Base-by-base conservation (phyloP, 2,113 vertebrate species). In the Coptodon rendalli region DNA sequence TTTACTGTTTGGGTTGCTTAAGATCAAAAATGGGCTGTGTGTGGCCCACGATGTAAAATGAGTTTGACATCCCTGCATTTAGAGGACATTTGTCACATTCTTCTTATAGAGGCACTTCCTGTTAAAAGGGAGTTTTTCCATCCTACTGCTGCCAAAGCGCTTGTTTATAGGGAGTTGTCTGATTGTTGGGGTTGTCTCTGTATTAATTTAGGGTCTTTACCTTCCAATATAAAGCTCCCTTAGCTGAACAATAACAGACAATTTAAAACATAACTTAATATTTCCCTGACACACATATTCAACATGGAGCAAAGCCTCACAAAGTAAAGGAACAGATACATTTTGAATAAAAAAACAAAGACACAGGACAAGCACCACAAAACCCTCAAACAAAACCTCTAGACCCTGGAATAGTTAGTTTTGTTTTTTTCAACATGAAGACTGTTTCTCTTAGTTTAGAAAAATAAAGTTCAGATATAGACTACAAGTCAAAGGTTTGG, bases 1-100 rank as follows among this genome's bases (percentile, higher is more conserved):
- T 36, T 63, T 63, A 0, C 0, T n/a, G 59, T 63, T 63, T 36
- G 31, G 31, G 31, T 63, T 63, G 59, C 0, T 29, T 36, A 36
- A 63, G 19, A 17, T 63, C 17, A 63, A 36, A 63, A 63, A 36
- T 63, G 31, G 31, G 59, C 31, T 0, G 16, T 36, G 19, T 63
- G 16, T 63, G 16, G 59, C 59, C 29, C 29, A 19, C 16, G 2
- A 6, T 63, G 59, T 34, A 63, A 36, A 63, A 63, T 61, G 16
- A 61, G 9, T 63, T 36, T 19, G 6, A 63, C 29, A 63, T 63
- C 59, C 9, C 59, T 63, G 31, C 2, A 63, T 63, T 63, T 11
- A 31, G 59, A 63, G 59, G 6, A 63, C 31, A 63, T 63, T 63
- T 63, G 59, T 63, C 17, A 7, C 31, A 63, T 12, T 36, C 19